Evolutionary conservation across 2,888 invertebrate genomes (phyloP).

Genomic region (Chloromyia formosa): DNA sequence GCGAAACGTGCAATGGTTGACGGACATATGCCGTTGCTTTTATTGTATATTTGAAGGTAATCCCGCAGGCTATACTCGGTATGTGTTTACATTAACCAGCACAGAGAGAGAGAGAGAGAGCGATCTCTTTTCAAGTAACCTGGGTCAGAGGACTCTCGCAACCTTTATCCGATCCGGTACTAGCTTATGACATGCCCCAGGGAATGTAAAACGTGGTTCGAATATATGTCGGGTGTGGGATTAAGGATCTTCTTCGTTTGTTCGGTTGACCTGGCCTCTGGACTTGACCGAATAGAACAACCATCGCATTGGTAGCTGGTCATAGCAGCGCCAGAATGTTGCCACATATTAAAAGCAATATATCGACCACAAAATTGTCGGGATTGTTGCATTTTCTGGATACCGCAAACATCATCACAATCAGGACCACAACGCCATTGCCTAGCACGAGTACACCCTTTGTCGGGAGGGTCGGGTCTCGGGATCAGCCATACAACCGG

Average conservation of each 20-base stretch:
- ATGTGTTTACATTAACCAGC: not conserved
- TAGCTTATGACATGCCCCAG: conserved; percentile 21
- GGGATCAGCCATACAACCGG: no score
- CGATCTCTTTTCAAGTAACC: conserved; percentile 10
- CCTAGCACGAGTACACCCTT: no score
- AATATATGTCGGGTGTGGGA: not conserved
- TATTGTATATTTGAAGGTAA: conserved; percentile 31
- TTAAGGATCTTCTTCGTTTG: not conserved
- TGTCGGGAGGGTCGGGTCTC: no score
- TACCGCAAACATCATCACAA: not conserved
- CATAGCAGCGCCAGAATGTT: no score
- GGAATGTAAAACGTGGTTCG: conserved; percentile 38
- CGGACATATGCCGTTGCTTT: not conserved
- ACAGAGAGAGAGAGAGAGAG: not conserved
- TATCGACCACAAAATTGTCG: conserved; percentile 36
- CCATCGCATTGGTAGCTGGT: no score
- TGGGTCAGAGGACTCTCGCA: not conserved
- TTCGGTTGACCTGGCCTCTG: conserved; percentile 1
- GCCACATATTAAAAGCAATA: conserved; percentile 28
- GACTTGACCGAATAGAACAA: not conserved
- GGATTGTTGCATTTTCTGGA: not conserved
- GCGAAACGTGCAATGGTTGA: no score
- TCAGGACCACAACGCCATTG: not conserved
- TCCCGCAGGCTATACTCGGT: not conserved
- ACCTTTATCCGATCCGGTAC: not conserved